Evolutionary conservation across 2,113 vertebrate genomes (phyloP).

Genomic region (Isurus oxyrinchus): DNA sequence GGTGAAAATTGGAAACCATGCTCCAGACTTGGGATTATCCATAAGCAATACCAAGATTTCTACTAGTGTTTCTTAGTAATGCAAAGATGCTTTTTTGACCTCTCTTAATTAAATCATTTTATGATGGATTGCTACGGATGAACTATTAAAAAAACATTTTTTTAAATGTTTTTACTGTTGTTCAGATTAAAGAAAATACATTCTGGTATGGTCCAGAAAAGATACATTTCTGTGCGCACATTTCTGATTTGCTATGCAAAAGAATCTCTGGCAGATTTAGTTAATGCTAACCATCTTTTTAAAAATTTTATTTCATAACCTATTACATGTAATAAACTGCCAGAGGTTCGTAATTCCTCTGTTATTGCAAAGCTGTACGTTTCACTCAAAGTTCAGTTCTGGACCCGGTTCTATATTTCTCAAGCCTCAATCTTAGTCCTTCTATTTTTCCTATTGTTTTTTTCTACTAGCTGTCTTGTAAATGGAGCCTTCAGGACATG

Average conservation of each 20-base stretch:
- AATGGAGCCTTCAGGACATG: neutral
- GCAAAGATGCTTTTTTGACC: neutral
- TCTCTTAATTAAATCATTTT: neutral
- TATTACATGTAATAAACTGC: neutral
- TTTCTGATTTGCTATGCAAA: neutral
- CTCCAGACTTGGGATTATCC: neutral
- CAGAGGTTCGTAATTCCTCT: neutral
- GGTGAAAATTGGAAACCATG: neutral
- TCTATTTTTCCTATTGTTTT: neutral
- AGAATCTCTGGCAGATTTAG: neutral
- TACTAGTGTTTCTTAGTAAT: neutral
- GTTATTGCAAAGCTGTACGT: neutral
- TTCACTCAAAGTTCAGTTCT: neutral
- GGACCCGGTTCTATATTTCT: neutral
- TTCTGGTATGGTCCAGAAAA: neutral
- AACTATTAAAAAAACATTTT: neutral
- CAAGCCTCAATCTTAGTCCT: neutral
- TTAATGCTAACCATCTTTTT: neutral
- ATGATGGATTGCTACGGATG: neutral
- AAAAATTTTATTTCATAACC: neutral
- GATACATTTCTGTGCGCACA: neutral
- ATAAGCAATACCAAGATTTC: neutral
- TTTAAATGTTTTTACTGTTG: neutral
- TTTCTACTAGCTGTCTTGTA: neutral
- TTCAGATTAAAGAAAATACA: neutral